phyloP scores from a whole-genome alignment of 2,888 invertebrate species.

The Athalia circularis region DNA sequence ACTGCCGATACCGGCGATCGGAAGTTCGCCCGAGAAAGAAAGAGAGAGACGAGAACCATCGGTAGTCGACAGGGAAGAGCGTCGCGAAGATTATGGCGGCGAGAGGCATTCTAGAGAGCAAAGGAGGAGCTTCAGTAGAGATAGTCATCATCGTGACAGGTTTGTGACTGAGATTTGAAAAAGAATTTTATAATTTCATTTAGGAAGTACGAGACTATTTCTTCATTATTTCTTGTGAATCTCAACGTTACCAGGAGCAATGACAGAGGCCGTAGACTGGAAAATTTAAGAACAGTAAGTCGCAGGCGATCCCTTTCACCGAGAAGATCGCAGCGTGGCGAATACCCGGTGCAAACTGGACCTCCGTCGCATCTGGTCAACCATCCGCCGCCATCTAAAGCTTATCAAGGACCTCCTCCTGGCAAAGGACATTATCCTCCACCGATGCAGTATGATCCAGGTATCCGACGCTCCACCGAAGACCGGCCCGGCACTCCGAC shows the following conservation, averaged over 20 bases:
- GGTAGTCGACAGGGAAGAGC: slow-evolving; percentile 62
- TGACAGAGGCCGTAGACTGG: slow-evolving; percentile 66
- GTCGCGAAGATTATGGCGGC: slow-evolving; percentile 62
- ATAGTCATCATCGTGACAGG: slow-evolving; percentile 69
- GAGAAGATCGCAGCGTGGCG: slow-evolving; percentile 66
- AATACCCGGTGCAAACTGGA: slow-evolving; percentile 63
- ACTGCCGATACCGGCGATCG: slow-evolving; percentile 66
- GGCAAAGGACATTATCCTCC: slow-evolving; percentile 67
- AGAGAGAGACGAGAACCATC: slow-evolving; percentile 54
- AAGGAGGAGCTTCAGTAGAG: slow-evolving; percentile 69
- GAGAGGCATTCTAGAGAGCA: slow-evolving; percentile 68
- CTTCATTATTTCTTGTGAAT: background rate
- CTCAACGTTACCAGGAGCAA: slow-evolving; percentile 57
- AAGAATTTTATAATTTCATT: background rate
- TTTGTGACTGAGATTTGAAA: slow-evolving; percentile 49
- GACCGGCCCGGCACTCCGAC: slow-evolving; percentile 85
- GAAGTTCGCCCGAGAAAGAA: slow-evolving; percentile 59
- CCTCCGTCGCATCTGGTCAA: slow-evolving; percentile 64
- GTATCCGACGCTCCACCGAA: slow-evolving; percentile 74
- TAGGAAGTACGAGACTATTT: background rate
- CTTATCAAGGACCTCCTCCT: slow-evolving; percentile 68
- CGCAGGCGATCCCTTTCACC: slow-evolving; percentile 69
- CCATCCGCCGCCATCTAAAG: slow-evolving; percentile 61
- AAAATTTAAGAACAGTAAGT: slow-evolving; percentile 65
- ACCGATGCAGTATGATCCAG: slow-evolving; percentile 69